phyloP scores from a whole-genome alignment of 2,888 invertebrate species.

The Hirtodrosophila cameraria region DNA sequence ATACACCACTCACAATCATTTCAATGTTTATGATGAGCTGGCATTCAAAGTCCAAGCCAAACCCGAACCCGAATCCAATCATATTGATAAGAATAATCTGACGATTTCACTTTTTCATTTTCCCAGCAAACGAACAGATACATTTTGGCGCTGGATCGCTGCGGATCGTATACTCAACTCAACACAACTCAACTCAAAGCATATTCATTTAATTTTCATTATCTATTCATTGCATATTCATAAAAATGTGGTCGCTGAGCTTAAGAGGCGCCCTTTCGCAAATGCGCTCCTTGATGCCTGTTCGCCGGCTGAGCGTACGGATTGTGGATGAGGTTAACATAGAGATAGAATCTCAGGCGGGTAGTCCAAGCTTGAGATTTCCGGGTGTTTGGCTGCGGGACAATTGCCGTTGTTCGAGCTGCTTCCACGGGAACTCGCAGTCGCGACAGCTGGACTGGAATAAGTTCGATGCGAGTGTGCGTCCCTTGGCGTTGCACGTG shows the following conservation, averaged over 20 bases:
- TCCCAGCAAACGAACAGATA: slow-evolving; percentile 3
- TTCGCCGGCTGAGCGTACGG: slow-evolving; percentile 54
- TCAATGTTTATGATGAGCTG: slow-evolving; percentile 48
- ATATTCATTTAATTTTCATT: background rate
- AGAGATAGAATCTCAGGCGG: slow-evolving; percentile 46
- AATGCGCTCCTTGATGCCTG: background rate
- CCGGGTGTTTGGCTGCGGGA: slow-evolving; percentile 90
- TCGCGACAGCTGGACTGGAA: slow-evolving; percentile 88
- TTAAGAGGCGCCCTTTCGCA: slow-evolving; percentile 15
- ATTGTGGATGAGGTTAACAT: slow-evolving; percentile 69
- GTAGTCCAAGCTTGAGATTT: slow-evolving; percentile 85
- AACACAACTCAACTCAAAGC: background rate
- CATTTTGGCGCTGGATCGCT: slow-evolving; percentile 9
- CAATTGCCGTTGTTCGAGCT: slow-evolving; percentile 89
- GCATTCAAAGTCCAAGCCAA: slow-evolving; percentile 61
- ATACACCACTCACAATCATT: background rate
- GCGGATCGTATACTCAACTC: slow-evolving; percentile 2
- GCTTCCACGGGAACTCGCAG: slow-evolving; percentile 87
- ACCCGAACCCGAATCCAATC: slow-evolving; percentile 1
- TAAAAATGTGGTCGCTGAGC: slow-evolving; percentile 43
- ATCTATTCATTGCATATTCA: background rate
- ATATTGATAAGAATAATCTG: slow-evolving; percentile 38
- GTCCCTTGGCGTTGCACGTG: slow-evolving; percentile 81
- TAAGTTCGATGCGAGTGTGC: slow-evolving; percentile 85
- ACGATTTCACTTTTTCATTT: slow-evolving; percentile 27